These are phyloP conservation scores for Rhabditoides inermis DNA, from an alignment of 2,888 invertebrate genomes.

Conservation along the genomic window DNA sequence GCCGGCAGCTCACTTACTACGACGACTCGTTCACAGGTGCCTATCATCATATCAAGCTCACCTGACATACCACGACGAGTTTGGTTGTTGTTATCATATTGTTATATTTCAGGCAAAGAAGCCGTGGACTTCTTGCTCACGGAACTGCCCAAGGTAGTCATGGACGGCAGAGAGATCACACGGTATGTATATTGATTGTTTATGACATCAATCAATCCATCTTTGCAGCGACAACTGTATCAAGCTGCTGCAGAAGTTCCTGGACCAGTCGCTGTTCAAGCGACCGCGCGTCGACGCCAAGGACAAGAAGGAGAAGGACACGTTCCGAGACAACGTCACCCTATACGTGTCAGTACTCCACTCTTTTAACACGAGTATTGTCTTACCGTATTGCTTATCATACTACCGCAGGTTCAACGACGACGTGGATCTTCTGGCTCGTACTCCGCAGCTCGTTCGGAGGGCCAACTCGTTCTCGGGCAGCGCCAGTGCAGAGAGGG, in stretches of 20 bases:
- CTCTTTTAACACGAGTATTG: too few relatives aligned
- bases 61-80: too few relatives aligned
- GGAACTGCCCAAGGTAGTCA: slow-evolving; percentile 6
- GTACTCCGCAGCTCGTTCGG: too few relatives aligned
- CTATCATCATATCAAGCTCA: too few relatives aligned
- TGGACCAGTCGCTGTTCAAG: slow-evolving; percentile 1
- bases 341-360: slow-evolving; percentile 5
- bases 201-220: not conserved
- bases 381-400: too few relatives aligned
- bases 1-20: slow-evolving; percentile 9
- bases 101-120: too few relatives aligned
- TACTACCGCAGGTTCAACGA: too few relatives aligned
- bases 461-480: too few relatives aligned
- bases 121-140: slow-evolving; percentile 14
- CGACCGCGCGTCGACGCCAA: slow-evolving; percentile 1
- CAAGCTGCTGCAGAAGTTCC: slow-evolving; percentile 3
- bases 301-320: not conserved
- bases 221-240: slow-evolving; percentile 3
- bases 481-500: too few relatives aligned
- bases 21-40: slow-evolving; percentile 16
- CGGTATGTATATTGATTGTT: not conserved
- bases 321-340: slow-evolving; percentile 6
- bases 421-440: too few relatives aligned
- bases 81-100: too few relatives aligned
- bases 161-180: slow-evolving; percentile 3